A percentile compares a stretch with the other conserved stretches of the same genome.
phyloP scores from a whole-genome alignment of 2,888 invertebrate genomes.

The Sycophila texana region DNA sequence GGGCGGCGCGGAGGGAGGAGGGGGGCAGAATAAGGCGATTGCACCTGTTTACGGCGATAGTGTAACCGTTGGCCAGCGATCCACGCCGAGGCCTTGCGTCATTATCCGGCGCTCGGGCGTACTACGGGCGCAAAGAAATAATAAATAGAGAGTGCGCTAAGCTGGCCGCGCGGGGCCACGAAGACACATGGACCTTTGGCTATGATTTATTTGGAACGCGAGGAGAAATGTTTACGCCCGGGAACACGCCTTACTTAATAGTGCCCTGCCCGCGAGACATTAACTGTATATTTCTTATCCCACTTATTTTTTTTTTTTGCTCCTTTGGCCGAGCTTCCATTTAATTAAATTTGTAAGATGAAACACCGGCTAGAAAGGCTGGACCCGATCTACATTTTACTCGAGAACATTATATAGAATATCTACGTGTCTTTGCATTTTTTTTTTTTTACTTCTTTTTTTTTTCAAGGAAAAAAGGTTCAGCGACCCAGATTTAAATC shows the following conservation, averaged over 20 bases:
- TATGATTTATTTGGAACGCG: slow-evolving; percentile 38
- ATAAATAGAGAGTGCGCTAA: slow-evolving; percentile 39
- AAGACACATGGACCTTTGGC: slow-evolving; percentile 19
- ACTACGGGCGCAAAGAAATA: slow-evolving; percentile 32
- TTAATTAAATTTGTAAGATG: too few relatives aligned
- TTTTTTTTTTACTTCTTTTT: slow-evolving; percentile 2
- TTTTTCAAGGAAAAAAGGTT: not conserved
- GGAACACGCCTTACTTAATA: not conserved
- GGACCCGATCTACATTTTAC: too few relatives aligned
- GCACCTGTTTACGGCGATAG: slow-evolving; percentile 16
- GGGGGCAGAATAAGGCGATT: not conserved
- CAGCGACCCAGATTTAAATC: slow-evolving; percentile 8
- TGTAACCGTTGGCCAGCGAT: slow-evolving; percentile 5
- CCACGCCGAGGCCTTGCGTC: slow-evolving; percentile 21
- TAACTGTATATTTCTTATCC: not conserved
- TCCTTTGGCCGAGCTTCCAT: not conserved
- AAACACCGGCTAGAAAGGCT: too few relatives aligned
- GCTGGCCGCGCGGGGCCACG: slow-evolving; percentile 20
- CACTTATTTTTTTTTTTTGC: not conserved
- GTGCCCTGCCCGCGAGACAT: not conserved
- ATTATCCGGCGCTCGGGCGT: not conserved
- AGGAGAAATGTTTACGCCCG: slow-evolving; percentile 28
- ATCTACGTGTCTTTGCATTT: not conserved
- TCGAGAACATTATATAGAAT: not conserved
- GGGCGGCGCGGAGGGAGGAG: too few relatives aligned